Evolutionary conservation across 2,797 vertebrate species (phyloP).

Genomic region (Oreonectes daqikongensis): DNA sequence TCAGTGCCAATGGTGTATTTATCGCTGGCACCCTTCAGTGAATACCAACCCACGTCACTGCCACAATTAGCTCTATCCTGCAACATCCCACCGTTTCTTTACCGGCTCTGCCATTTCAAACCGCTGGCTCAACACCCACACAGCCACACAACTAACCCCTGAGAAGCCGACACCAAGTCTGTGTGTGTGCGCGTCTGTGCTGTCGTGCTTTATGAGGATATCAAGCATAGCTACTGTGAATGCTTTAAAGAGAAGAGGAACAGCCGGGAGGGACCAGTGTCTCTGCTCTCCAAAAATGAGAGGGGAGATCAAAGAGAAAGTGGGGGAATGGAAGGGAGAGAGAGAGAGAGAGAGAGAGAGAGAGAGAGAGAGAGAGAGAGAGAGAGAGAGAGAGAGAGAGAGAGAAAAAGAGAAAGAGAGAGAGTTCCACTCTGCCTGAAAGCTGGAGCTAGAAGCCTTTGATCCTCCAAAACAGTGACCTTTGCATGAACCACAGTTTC

Average conservation of each 20-base stretch:
- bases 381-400: background rate
- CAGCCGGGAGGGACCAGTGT: constrained; percentile 74
- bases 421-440: constrained; percentile 39
- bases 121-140: constrained; percentile 52
- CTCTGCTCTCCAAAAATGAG: constrained; percentile 69
- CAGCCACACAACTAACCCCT: constrained; percentile 48
- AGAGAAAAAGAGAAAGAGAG: constrained; percentile 29
- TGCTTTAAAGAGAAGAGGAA: constrained; percentile 76
- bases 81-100: constrained; percentile 36
- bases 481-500: constrained; percentile 52
- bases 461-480: constrained; percentile 60
- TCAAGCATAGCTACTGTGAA: constrained; percentile 74
- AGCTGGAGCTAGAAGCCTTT: constrained; percentile 57
- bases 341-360: constrained; percentile 54
- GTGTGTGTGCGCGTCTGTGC: constrained; percentile 23
- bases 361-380: constrained; percentile 49
- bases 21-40: constrained; percentile 38
- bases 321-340: constrained; percentile 9
- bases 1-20: constrained; percentile 27
- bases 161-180: constrained; percentile 42
- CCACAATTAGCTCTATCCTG: constrained; percentile 54
- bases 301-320: constrained; percentile 54
- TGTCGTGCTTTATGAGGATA: constrained; percentile 64
- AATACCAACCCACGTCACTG: constrained; percentile 46
- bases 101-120: constrained; percentile 51